Evolutionary conservation across 1,140 invertebrate species (phyloP), one percentile per base, ranked within the genome.

Genomic region (Rhynchophorus ferrugineus): DNA sequence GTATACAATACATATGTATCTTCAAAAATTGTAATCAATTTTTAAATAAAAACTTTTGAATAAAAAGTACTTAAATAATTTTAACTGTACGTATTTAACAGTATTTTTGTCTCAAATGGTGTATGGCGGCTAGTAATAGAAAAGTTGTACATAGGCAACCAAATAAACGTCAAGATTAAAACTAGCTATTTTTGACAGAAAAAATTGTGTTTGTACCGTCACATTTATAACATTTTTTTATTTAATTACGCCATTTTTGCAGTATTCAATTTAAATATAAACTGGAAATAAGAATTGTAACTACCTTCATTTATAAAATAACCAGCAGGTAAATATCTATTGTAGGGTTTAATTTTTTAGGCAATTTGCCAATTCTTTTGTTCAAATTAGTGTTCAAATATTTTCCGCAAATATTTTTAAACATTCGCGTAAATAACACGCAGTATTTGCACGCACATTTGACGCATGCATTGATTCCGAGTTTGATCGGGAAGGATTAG

Each of bases 281-380:
- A 41, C 11, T 41, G 14, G 3, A 16, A 16, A 6, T 11, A n/a
- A n/a, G n/a, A n/a, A n/a, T n/a, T n/a, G n/a, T n/a, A n/a, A n/a
- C n/a, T n/a, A n/a, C n/a, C n/a, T n/a, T n/a, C n/a, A n/a, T n/a
- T n/a, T 18, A 16, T 9, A 7, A 22, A 42, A 22, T 18, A 44
- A 24, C 14, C 42, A 44, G 33, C 42, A 44, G 42, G 42, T 44
- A 24, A 44, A 33, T 44, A 44, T 44, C 21, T 42, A 42, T 19
- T 20, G 20, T 18, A 20, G 13, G 14, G 24, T 8, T 21, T 44
- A 7, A 24, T 21, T 44, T 37, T 3, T 37, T 16, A 14, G 42
- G 42, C 42, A 44, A 29, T 13, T 29, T 14, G 42, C 42, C 42
- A 44, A 44, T 5, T 44, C 24, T 6, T 44, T 37, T 37, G 11